Evolutionary conservation across 2,888 invertebrate genomes (phyloP).

Genomic region (Andrena camellia): DNA sequence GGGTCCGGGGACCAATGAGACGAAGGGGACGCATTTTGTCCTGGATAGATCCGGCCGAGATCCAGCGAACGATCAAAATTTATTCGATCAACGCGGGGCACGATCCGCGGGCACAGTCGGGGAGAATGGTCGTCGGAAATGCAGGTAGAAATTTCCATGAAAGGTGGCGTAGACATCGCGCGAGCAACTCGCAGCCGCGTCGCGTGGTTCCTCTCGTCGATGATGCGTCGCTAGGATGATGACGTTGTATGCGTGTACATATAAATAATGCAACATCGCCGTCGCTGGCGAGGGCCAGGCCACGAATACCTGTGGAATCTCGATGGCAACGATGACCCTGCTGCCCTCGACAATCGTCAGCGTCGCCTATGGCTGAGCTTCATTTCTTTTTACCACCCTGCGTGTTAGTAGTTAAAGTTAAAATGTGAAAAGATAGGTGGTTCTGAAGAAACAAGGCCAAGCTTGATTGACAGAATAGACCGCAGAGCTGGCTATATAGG

Average conservation of each 20-base stretch:
- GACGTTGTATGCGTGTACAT: conserved; percentile 53
- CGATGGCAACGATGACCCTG: conserved; percentile 78
- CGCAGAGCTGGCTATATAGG: no score
- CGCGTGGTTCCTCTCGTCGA: conserved; percentile 56
- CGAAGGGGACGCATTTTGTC: background rate
- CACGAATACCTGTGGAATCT: conserved; percentile 78
- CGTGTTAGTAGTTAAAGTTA: conserved; percentile 25
- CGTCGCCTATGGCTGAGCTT: background rate
- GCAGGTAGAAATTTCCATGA: conserved; percentile 54
- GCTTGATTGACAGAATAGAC: background rate
- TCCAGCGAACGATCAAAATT: conserved; percentile 4
- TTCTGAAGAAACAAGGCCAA: conserved; percentile 12
- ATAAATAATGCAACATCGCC: conserved; percentile 78
- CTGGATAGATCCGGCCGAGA: background rate
- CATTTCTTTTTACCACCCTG: conserved; percentile 1
- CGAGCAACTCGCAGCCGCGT: conserved; percentile 14
- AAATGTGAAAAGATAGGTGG: conserved; percentile 21
- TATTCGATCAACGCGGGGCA: conserved; percentile 28
- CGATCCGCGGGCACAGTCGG: background rate
- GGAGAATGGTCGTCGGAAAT: conserved; percentile 48
- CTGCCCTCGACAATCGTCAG: conserved; percentile 65
- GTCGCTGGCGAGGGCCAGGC: conserved; percentile 64
- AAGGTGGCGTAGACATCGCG: conserved; percentile 17
- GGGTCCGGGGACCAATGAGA: background rate
- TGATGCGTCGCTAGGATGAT: conserved; percentile 60